phyloP scores from a whole-genome alignment of 2,797 vertebrate genomes.

The Tympanoctomys barrerae region DNA sequence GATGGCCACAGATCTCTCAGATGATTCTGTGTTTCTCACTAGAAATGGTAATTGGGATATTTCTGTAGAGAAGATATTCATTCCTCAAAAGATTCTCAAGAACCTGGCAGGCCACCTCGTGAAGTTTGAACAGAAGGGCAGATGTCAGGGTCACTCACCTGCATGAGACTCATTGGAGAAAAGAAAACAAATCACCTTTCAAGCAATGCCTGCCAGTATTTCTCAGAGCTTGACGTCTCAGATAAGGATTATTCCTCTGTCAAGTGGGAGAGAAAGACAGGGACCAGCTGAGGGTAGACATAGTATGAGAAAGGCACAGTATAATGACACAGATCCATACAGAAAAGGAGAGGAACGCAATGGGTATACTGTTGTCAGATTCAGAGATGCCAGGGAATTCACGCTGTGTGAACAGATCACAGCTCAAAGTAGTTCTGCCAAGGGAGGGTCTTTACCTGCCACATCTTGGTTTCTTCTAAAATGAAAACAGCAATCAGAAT shows the following conservation, averaged over 20 bases:
- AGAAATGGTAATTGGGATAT: conserved; percentile 82
- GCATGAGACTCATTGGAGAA: conserved; percentile 67
- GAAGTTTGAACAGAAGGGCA: conserved; percentile 76
- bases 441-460: background rate
- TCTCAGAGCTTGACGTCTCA: conserved; percentile 37
- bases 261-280: background rate
- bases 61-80: conserved; percentile 81
- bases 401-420: background rate
- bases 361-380: background rate
- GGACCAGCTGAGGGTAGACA: background rate
- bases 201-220: conserved; percentile 71
- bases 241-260: conserved; percentile 46
- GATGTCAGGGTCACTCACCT: conserved; percentile 64
- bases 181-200: conserved; percentile 79
- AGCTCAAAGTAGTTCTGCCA: background rate
- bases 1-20: conserved; percentile 79
- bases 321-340: background rate
- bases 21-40: conserved; percentile 70
- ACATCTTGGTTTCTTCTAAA: background rate
- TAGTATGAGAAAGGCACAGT: background rate
- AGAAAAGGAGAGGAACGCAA: background rate
- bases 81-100: conserved; percentile 82
- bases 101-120: conserved; percentile 81
- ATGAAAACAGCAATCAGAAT: background rate
- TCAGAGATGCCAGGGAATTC: no score